These are phyloP conservation scores for Ochlodes sylvanus DNA, from an alignment of 2,888 invertebrate species.

Conservation along the genomic window DNA sequence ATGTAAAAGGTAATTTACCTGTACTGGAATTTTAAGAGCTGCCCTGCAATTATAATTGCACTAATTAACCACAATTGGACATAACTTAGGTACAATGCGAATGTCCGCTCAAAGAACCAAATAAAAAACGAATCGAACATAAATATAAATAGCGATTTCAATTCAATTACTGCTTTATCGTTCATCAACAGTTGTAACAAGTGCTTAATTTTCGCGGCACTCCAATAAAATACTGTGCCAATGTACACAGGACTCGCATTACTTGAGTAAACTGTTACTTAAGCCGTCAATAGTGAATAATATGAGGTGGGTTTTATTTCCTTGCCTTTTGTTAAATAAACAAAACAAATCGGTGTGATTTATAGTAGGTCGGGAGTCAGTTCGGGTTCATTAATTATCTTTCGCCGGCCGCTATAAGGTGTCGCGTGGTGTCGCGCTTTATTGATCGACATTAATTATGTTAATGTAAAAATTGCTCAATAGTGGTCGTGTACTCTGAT, in stretches of 20 bases:
- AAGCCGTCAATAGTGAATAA: neutral
- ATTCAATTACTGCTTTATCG: constrained; percentile 65
- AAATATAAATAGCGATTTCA: constrained; percentile 53
- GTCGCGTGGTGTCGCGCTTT: too few relatives aligned
- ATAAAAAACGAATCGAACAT: constrained; percentile 58
- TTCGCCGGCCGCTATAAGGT: too few relatives aligned
- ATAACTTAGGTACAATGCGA: constrained; percentile 19
- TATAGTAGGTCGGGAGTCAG: too few relatives aligned
- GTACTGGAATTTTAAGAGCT: constrained; percentile 9
- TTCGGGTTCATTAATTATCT: too few relatives aligned
- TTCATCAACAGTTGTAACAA: constrained; percentile 61
- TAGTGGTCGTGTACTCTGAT: too few relatives aligned
- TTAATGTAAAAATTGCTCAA: too few relatives aligned
- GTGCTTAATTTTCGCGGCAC: constrained; percentile 73
- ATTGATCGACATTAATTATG: too few relatives aligned
- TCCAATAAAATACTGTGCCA: constrained; percentile 67
- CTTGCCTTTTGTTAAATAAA: too few relatives aligned
- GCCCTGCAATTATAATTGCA: constrained; percentile 21
- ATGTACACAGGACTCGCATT: constrained; percentile 2
- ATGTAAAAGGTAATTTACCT: neutral
- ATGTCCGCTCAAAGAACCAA: constrained; percentile 45
- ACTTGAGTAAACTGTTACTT: neutral
- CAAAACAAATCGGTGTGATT: too few relatives aligned
- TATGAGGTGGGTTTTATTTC: too few relatives aligned
- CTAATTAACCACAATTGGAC: constrained; percentile 33